Evolutionary conservation across 92 coral and sea anemone species (phyloP).

Genomic region (Pocillopora meandrina): DNA sequence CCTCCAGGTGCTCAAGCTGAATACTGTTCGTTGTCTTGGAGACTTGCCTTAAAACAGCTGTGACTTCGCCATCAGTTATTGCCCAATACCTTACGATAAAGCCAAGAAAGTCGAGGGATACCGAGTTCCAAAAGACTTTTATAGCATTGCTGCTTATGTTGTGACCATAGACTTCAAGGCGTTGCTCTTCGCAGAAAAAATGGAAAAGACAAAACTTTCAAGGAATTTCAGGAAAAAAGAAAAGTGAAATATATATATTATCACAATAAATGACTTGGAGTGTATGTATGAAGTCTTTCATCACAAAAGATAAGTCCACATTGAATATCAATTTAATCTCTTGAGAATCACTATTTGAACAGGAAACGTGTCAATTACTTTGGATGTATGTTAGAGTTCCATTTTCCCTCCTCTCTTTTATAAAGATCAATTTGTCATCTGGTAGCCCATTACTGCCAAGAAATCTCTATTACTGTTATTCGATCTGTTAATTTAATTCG

Average conservation of each 20-base stretch:
- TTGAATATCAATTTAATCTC: too few species aligned
- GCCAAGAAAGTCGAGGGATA: neutral
- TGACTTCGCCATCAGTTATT: neutral
- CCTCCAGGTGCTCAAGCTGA: neutral
- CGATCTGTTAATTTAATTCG: too few species aligned
- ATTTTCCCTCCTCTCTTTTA: too few species aligned
- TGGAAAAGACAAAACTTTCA: neutral
- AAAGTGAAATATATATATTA: neutral
- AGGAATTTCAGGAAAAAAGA: neutral
- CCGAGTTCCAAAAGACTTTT: constrained; percentile 21
- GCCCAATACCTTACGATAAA: constrained; percentile 16
- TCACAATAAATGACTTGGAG: too few species aligned
- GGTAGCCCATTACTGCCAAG: too few species aligned
- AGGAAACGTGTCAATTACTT: too few species aligned
- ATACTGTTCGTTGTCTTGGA: neutral
- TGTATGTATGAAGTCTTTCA: too few species aligned
- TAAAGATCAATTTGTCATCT: too few species aligned
- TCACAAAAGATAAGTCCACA: too few species aligned
- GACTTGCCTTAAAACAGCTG: neutral
- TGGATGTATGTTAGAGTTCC: too few species aligned
- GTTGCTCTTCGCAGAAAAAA: neutral
- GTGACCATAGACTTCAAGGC: constrained; percentile 5
- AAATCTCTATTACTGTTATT: too few species aligned
- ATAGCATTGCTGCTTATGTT: neutral
- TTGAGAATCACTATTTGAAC: too few species aligned